phyloP scores from a whole-genome alignment of 2,888 invertebrate species.

The Megastigmus dorsalis region DNA sequence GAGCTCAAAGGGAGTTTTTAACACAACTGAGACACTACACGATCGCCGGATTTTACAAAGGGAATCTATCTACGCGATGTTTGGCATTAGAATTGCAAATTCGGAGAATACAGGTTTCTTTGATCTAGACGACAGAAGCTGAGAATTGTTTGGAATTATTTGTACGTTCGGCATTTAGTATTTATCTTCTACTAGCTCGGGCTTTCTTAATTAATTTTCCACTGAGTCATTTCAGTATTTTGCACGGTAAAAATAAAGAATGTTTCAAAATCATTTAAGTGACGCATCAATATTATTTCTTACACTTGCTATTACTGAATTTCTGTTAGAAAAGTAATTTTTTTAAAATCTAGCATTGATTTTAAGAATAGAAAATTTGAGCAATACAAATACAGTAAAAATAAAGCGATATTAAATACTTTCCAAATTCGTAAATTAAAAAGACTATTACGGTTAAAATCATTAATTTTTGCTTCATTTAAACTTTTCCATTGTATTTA shows the following conservation, averaged over 20 bases:
- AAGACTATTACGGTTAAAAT: neutral
- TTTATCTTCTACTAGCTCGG: constrained; percentile 9
- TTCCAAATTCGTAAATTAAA: neutral
- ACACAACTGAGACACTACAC: constrained; percentile 11
- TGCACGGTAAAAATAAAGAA: too few relatives aligned
- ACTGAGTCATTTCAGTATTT: too few relatives aligned
- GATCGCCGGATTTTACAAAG: constrained; percentile 42
- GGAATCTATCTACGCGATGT: constrained; percentile 29
- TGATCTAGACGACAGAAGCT: constrained; percentile 36
- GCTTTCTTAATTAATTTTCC: too few relatives aligned
- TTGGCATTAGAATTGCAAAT: constrained; percentile 50
- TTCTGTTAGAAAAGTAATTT: neutral
- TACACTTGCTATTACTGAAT: neutral
- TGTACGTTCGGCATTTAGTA: constrained; percentile 3
- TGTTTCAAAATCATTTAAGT: too few relatives aligned
- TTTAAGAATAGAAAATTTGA: too few relatives aligned
- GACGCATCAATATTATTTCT: too few relatives aligned
- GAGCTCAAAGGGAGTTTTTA: constrained; percentile 39
- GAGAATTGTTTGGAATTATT: constrained; percentile 38
- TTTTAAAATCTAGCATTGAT: neutral
- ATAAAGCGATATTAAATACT: neutral
- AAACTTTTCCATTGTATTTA: too few relatives aligned
- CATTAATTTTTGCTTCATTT: too few relatives aligned
- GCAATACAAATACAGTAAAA: too few relatives aligned
- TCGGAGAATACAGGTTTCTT: constrained; percentile 33